Percentiles rank a stretch among this genome's conserved stretches.
Evolutionary conservation across 2,797 vertebrate genomes (phyloP).

Genomic region (Sciurus carolinensis): DNA sequence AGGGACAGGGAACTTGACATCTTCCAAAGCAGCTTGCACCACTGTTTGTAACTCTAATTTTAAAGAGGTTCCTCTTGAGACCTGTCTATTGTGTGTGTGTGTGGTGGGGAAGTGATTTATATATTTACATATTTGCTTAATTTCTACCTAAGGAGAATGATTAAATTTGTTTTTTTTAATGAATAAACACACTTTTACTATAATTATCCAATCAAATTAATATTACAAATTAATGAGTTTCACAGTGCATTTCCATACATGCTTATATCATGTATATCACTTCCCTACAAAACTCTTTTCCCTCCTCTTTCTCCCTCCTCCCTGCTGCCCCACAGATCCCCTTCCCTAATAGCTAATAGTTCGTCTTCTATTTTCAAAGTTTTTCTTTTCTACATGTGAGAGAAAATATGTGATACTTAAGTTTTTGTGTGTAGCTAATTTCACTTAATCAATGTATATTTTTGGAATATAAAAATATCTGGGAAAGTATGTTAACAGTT

Average conservation of each 20-base stretch:
- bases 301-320: not conserved
- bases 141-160: not conserved
- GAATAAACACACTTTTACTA: not conserved
- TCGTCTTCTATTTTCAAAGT: not conserved
- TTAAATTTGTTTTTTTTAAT: not conserved
- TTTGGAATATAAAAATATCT: not conserved
- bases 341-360: not conserved
- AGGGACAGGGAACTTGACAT: not conserved
- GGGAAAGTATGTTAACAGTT: not conserved
- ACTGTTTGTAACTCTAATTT: constrained; percentile 10
- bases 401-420: not conserved
- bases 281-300: not conserved
- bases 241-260: not conserved
- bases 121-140: not conserved
- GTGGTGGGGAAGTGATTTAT: not conserved
- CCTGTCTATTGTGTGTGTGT: not conserved
- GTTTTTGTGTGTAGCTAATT: not conserved
- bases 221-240: not conserved
- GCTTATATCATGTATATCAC: not conserved
- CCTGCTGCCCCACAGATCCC: not conserved
- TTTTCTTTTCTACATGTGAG: not conserved
- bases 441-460: not conserved
- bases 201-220: not conserved
- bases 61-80: not conserved
- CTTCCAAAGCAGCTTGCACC: not conserved